Evolutionary conservation across 1,140 invertebrate species (phyloP).

Genomic region (Eulimnadia texana): DNA sequence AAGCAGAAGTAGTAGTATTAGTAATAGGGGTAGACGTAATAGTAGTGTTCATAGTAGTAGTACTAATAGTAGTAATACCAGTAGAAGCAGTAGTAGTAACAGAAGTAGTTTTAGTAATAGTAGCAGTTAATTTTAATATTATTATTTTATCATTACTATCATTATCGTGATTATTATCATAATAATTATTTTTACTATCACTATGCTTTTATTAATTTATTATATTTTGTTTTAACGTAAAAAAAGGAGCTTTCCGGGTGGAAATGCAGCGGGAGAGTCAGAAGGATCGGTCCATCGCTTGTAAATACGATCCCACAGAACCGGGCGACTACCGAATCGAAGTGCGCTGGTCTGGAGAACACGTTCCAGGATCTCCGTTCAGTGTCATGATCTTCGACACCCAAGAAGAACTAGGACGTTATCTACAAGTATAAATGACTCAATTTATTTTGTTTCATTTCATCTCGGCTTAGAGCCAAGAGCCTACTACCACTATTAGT

Average conservation of each 20-base stretch:
- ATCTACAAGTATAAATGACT: constrained; percentile 27
- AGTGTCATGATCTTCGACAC: constrained; percentile 98
- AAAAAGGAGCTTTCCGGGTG: constrained; percentile 82
- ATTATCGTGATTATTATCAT: too few relatives aligned
- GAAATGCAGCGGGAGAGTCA: constrained; percentile 99
- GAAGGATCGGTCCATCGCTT: constrained; percentile 93
- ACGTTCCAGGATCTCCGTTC: constrained; percentile 94
- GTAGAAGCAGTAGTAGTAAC: too few relatives aligned
- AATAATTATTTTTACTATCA: too few relatives aligned
- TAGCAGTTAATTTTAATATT: too few relatives aligned
- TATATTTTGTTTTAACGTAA: too few relatives aligned
- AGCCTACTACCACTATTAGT: not conserved
- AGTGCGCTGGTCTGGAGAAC: constrained; percentile 94
- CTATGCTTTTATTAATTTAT: constrained; percentile 2
- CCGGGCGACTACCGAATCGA: constrained; percentile 96
- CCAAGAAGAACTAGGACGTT: constrained; percentile 73
- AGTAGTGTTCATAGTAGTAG: too few relatives aligned
- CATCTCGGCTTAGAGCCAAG: not conserved
- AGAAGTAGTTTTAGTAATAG: too few relatives aligned
- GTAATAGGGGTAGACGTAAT: too few relatives aligned
- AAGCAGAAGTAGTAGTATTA: too few relatives aligned
- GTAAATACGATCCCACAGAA: constrained; percentile 92
- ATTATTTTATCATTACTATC: too few relatives aligned
- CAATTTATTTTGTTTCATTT: not conserved
- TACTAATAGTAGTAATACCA: too few relatives aligned